A percentile compares a stretch with the other conserved stretches of the same genome.
phyloP scores from a whole-genome alignment of 2,888 invertebrate genomes.

The Hoplodrina blanda region DNA sequence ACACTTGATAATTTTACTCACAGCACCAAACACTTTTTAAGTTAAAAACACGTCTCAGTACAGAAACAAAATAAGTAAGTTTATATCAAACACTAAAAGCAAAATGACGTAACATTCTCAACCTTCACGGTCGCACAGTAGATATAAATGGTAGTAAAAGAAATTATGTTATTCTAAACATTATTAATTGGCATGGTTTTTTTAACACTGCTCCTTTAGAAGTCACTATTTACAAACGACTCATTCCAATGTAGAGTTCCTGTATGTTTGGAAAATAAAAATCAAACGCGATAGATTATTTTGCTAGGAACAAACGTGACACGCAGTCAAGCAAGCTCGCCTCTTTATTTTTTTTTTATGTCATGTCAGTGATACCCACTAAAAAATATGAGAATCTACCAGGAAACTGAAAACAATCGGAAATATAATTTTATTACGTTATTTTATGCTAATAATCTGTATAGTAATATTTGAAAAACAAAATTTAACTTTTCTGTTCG shows the following conservation, averaged over 20 bases:
- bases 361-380: conserved; percentile 63
- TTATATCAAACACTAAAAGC: conserved; percentile 86
- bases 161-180: conserved; percentile 64
- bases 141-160: conserved; percentile 78
- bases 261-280: conserved; percentile 76
- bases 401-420: background rate
- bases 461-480: too few relatives aligned
- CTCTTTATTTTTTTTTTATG: conserved; percentile 69
- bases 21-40: conserved; percentile 71
- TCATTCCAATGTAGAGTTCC: conserved; percentile 69
- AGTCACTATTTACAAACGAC: conserved; percentile 72
- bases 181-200: conserved; percentile 66
- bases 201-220: conserved; percentile 65
- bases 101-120: conserved; percentile 91
- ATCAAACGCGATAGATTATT: conserved; percentile 84
- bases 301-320: conserved; percentile 88
- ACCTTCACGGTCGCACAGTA: conserved; percentile 90
- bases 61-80: conserved; percentile 79
- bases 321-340: conserved; percentile 89
- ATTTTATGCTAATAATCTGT: too few relatives aligned
- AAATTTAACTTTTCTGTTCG: too few relatives aligned
- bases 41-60: conserved; percentile 78
- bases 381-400: conserved; percentile 39
- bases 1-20: conserved; percentile 74
- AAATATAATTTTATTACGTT: too few relatives aligned